Conservation (phyloP, 2,888 invertebrate genomes). For the Caenorhabditis sinica region DNA sequence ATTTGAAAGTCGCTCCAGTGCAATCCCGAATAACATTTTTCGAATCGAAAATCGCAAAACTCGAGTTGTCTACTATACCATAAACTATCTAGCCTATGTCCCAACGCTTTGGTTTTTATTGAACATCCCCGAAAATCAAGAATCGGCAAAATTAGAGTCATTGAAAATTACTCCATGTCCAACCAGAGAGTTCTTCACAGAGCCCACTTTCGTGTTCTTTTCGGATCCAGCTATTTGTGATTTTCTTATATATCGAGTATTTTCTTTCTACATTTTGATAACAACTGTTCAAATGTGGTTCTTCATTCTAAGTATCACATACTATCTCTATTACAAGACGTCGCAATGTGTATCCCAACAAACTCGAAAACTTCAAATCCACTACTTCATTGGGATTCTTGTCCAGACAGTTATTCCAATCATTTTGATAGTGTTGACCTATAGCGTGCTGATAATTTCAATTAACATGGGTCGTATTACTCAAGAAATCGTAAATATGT, state of each 20-base stretch:
- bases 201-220: neutral
- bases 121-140: neutral
- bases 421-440: neutral
- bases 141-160: neutral
- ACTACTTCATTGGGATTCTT: conserved; percentile 14
- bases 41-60: neutral
- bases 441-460: neutral
- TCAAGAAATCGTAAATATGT: conserved; percentile 4
- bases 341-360: neutral
- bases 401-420: neutral
- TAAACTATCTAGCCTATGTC: neutral
- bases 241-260: neutral
- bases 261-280: neutral
- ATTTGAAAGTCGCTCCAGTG: conserved; percentile 1
- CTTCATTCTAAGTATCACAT: neutral
- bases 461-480: neutral
- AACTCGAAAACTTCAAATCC: neutral
- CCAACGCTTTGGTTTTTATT: neutral
- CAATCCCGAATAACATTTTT: neutral
- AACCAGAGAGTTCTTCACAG: conserved; percentile 9
- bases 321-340: neutral
- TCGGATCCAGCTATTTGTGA: neutral
- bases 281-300: neutral
- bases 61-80: neutral
- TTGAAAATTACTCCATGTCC: conserved; percentile 1